Evolutionary conservation across 2,113 vertebrate species (phyloP), one percentile per base, ranked within the genome.

Genomic region (Cavia porcellus): DNA sequence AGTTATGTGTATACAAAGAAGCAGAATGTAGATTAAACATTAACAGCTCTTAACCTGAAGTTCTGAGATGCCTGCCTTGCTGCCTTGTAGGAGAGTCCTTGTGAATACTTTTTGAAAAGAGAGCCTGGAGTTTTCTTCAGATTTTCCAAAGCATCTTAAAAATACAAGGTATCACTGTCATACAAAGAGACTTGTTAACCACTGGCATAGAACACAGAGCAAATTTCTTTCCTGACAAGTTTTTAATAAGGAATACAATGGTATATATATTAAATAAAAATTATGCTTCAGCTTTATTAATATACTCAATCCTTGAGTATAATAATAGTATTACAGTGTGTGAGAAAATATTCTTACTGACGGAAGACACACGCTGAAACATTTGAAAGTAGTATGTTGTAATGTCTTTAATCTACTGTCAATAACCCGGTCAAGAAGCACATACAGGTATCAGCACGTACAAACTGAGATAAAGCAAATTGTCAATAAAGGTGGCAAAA

Each of bases 81-180:
- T 74, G 70, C 15, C 42, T 50, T 5, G 5, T 30, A 7, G 50
- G 52, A 30, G 19, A 32, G 38, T 74, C 74, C 89, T 80, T 45
- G 19, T 3, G 45, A 52, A 80, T 57, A 81, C 52, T 90, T 72
- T 80, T 68, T 75, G 66, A 81, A 90, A 42, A 74, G 22, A 83
- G 13, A 59, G 55, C 22, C 14, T 61, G 89, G 74, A 45, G 52
- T 20, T 97, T 96, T 72, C 81, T 89, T 55, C 12, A 17, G 17
- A 66, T 68, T 92, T 89, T 79, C 79, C 28, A 47, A 88, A 95
- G 14, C 70, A 12, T 83, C 79, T 93, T 50, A 91, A 47, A 91
- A 86, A 74, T 57, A 84, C 45, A 52, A 95, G 22, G 12, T 17
- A 30, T 86, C 6, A 50, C 20, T 77, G 14, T 75, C 64, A 89